A percentile compares a stretch with the other conserved stretches of the same genome.
phyloP scores from a whole-genome alignment of 2,113 vertebrate species.

The Pangasianodon gigas region DNA sequence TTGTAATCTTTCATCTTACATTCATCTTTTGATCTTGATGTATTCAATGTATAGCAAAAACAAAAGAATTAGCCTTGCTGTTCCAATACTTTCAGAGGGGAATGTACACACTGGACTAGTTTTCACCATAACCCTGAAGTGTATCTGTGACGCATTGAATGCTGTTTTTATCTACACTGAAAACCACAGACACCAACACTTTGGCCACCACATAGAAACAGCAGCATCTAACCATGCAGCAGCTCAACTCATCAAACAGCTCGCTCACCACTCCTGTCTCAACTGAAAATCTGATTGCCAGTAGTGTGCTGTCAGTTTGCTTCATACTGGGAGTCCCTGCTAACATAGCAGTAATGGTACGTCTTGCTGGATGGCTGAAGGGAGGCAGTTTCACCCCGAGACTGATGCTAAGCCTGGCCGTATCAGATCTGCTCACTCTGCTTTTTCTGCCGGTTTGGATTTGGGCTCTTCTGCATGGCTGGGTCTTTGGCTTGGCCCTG shows the following conservation, averaged over 20 bases:
- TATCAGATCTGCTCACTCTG: slow-evolving; percentile 72
- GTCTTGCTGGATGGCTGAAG: slow-evolving; percentile 61
- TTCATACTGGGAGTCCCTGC: slow-evolving; percentile 68
- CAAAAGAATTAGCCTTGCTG: no score
- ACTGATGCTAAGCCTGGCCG: slow-evolving; percentile 72
- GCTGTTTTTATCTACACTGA: neutral
- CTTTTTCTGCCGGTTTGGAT: slow-evolving; percentile 72
- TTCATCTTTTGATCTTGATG: no score
- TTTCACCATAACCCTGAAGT: neutral
- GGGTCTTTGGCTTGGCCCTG: slow-evolving; percentile 60
- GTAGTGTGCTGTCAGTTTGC: slow-evolving; percentile 52
- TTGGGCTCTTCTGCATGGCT: slow-evolving; percentile 64
- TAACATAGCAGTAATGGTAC: slow-evolving; percentile 64
- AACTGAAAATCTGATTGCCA: neutral
- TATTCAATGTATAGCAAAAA: no score
- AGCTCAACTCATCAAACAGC: slow-evolving; percentile 15
- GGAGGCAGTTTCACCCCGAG: slow-evolving; percentile 62
- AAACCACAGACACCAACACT: neutral
- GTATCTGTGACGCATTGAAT: neutral
- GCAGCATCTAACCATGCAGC: slow-evolving; percentile 19
- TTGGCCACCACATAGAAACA: neutral
- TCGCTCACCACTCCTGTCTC: neutral
- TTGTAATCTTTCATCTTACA: no score
- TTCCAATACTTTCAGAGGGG: no score
- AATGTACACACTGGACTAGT: no score